These are phyloP conservation scores for Fabriciana adippe DNA, from an alignment of 2,888 invertebrate species.

Conservation along the genomic window DNA sequence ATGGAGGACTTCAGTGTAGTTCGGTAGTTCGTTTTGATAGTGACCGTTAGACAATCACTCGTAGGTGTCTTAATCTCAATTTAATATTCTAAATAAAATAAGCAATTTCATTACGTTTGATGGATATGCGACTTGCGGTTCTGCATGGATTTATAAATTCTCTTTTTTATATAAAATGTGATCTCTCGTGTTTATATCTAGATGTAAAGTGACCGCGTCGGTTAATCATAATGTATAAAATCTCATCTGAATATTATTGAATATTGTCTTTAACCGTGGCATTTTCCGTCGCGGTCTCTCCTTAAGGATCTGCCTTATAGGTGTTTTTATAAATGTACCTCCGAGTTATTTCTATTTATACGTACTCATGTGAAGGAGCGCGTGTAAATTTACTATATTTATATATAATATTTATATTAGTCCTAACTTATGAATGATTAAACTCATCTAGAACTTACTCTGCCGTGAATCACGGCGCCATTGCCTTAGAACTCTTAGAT, in stretches of 20 bases:
- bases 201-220: constrained; percentile 59
- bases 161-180: constrained; percentile 63
- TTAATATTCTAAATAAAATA: constrained; percentile 67
- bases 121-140: constrained; percentile 39
- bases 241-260: too few relatives aligned
- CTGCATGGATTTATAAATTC: constrained; percentile 45
- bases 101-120: constrained; percentile 62
- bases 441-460: constrained; percentile 50
- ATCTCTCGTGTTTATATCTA: constrained; percentile 65
- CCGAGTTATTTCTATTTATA: constrained; percentile 52
- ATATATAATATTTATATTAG: constrained; percentile 60
- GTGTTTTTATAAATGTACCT: constrained; percentile 75
- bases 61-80: constrained; percentile 50
- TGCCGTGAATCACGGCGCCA: constrained; percentile 53
- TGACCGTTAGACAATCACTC: constrained; percentile 39
- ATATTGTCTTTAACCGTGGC: not conserved
- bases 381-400: constrained; percentile 56
- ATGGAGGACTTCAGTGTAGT: constrained; percentile 13
- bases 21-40: constrained; percentile 31
- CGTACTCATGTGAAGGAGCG: constrained; percentile 42
- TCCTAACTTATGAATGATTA: constrained; percentile 40
- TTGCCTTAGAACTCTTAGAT: constrained; percentile 67
- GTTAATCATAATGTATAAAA: constrained; percentile 16
- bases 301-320: constrained; percentile 79
- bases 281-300: constrained; percentile 58